Evolutionary conservation across 2,888 invertebrate genomes (phyloP).

Genomic region (Linnaemya tessellans): DNA sequence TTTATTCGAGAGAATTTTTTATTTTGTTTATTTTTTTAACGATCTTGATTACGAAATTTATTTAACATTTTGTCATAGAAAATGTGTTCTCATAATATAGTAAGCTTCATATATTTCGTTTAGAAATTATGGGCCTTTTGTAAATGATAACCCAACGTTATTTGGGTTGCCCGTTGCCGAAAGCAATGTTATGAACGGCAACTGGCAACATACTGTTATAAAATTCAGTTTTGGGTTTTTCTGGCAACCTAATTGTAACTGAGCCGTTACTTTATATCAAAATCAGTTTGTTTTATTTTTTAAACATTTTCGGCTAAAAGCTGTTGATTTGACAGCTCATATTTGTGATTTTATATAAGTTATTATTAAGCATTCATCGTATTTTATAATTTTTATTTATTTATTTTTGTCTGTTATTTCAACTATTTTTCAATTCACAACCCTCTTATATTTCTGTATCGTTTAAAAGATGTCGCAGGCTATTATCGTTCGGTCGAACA

Average conservation of each 20-base stretch:
- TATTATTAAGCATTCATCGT: background rate
- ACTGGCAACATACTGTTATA: too few relatives aligned
- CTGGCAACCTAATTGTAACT: too few relatives aligned
- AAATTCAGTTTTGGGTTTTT: too few relatives aligned
- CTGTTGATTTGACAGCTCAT: background rate
- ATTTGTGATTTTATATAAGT: constrained; percentile 1
- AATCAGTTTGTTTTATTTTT: background rate
- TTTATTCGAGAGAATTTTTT: background rate
- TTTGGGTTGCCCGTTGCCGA: too few relatives aligned
- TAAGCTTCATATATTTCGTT: background rate
- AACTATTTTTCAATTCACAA: background rate
- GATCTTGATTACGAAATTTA: background rate
- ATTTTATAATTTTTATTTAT: background rate
- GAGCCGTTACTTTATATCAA: background rate
- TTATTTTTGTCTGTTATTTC: background rate
- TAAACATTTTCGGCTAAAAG: background rate
- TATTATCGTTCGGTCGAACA: too few relatives aligned
- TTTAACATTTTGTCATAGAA: background rate
- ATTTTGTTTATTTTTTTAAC: background rate
- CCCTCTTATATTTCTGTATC: too few relatives aligned
- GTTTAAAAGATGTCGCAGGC: too few relatives aligned
- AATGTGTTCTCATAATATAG: constrained; percentile 1
- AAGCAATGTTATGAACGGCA: too few relatives aligned
- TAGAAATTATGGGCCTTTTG: background rate
- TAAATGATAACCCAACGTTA: too few relatives aligned